Evolutionary conservation across 2,113 vertebrate genomes (phyloP), one percentile per base, ranked within the genome.

Genomic region (Halichoeres trimaculatus): DNA sequence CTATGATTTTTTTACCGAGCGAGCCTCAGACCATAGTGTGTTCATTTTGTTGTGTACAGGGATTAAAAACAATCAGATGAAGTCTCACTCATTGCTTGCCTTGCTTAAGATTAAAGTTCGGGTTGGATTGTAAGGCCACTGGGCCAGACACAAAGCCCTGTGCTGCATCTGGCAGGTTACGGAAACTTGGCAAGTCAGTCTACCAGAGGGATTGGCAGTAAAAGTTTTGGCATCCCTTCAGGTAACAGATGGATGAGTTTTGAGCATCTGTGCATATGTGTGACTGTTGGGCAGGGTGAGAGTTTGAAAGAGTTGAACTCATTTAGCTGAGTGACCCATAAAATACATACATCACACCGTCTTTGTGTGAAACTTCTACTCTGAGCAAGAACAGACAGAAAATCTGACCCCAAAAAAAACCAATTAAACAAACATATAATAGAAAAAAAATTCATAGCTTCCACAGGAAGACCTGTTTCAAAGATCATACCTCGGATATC

Each of bases 191-290:
- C 74, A 66, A 11, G 34, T 34, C 11, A 40, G 67, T 50, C 8
- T 0, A 43, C 59, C 5, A n/a, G 35, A 57, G 3, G 22, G 41
- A 80, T 3, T 17, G 30, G 68, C 70, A 53, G 43, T 83, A 73
- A 66, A 83, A 67, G 55, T 64, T 74, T 77, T 84, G 80, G 85
- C 76, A 68, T 62, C 47, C 63, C 43, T 38, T 74, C 38, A 36
- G 26, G 22, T 65, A 69, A 77, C 89, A 88, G 89, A 91, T 84
- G 88, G 89, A 76, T 73, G 57, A 68, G 47, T 74, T 74, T 45
- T 61, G 45, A 65, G 63, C 72, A 65, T 88, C 71, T 79, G 81
- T 83, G 67, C 35, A 47, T 60, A 36, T 48, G n/a, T 10, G 24
- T 38, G 51, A 38, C 34, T 53, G 6, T 10, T 22, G 35, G n/a